These are phyloP conservation scores for Cotesia chilonis DNA, from an alignment of 1,140 invertebrate genomes.

Conservation along the genomic window DNA sequence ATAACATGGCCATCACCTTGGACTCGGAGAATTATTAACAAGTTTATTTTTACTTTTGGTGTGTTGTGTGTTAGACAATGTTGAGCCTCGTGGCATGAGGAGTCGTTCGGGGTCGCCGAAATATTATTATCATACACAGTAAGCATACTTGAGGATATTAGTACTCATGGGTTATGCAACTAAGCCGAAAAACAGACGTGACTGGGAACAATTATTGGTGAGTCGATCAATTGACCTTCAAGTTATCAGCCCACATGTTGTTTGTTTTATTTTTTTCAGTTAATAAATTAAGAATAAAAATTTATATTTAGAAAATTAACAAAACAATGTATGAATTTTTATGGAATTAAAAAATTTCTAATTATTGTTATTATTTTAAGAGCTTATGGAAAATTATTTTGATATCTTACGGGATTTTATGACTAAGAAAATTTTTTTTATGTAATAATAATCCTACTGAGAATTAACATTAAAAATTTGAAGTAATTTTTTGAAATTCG, in stretches of 20 bases:
- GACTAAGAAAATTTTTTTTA: too few relatives aligned
- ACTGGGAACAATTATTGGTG: constrained; percentile 7
- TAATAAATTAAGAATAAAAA: too few relatives aligned
- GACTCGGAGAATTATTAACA: constrained; percentile 31
- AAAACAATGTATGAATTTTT: too few relatives aligned
- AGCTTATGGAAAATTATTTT: too few relatives aligned
- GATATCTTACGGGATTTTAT: too few relatives aligned
- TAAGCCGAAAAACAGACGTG: not conserved
- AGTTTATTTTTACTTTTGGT: constrained; percentile 47
- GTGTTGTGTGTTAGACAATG: constrained; percentile 46
- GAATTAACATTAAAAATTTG: too few relatives aligned
- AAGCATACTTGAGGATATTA: too few relatives aligned
- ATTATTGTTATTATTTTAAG: too few relatives aligned
- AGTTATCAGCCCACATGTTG: not conserved
- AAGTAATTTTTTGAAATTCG: too few relatives aligned
- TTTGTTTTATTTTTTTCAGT: not conserved
- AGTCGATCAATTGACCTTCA: not conserved
- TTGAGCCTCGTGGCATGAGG: constrained; percentile 34
- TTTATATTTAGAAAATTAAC: too few relatives aligned
- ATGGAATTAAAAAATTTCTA: too few relatives aligned
- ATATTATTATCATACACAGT: constrained; percentile 38
- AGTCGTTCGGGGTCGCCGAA: constrained; percentile 46
- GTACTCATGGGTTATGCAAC: not conserved
- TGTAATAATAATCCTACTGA: too few relatives aligned
- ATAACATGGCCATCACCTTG: constrained; percentile 41